These are phyloP conservation scores for Scaptomyza reducta DNA, from an alignment of 2,888 invertebrate genomes.

Conservation along the genomic window DNA sequence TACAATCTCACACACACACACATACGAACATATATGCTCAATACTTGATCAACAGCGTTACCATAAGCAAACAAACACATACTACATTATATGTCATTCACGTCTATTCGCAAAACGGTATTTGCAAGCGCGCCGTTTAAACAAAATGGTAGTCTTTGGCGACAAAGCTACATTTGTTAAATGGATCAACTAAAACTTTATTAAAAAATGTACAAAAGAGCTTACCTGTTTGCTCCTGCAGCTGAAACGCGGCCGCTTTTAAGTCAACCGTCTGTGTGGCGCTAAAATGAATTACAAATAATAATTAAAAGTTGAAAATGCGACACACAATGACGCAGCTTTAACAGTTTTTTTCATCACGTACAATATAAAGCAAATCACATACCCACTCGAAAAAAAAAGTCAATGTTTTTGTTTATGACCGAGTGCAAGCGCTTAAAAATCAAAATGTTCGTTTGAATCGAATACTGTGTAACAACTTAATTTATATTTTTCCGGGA, in stretches of 20 bases:
- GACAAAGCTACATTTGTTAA: neutral
- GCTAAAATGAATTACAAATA: constrained; percentile 44
- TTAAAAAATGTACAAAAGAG: neutral
- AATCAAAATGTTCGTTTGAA: constrained; percentile 43
- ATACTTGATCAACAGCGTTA: neutral
- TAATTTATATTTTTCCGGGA: neutral
- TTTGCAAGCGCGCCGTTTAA: neutral
- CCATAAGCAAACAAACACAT: neutral
- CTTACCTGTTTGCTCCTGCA: constrained; percentile 30
- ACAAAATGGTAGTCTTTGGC: neutral
- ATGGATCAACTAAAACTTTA: constrained; percentile 15
- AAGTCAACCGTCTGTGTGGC: constrained; percentile 1
- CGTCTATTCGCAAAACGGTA: neutral
- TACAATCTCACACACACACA: neutral
- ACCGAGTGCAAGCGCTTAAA: constrained; percentile 34
- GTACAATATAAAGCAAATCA: constrained; percentile 1
- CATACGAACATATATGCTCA: neutral
- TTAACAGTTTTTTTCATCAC: neutral
- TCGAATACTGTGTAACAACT: constrained; percentile 3
- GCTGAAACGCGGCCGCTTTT: constrained; percentile 9
- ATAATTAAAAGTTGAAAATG: constrained; percentile 24
- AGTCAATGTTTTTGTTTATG: constrained; percentile 27
- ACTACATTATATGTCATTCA: neutral
- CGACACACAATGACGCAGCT: constrained; percentile 1
- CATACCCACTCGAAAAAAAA: constrained; percentile 53